Evolutionary conservation across 2,113 vertebrate species (phyloP).

Genomic region (Plestiodon gilberti): DNA sequence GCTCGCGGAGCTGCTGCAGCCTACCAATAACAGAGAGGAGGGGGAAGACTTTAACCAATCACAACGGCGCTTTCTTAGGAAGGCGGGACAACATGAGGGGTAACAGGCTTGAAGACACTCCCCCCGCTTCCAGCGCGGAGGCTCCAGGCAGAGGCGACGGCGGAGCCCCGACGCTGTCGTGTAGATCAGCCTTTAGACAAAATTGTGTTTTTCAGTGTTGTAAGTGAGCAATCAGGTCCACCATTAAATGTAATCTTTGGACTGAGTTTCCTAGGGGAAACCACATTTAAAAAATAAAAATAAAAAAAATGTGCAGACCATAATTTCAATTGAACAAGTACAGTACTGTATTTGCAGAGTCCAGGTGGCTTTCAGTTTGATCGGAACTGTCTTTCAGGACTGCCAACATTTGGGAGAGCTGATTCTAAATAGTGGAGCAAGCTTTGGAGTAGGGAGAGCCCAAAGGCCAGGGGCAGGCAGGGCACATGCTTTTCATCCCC

Average conservation of each 20-base stretch:
- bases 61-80: no score
- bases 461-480: background rate
- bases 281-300: background rate
- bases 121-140: no score
- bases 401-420: background rate
- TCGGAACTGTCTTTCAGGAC: background rate
- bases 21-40: no score
- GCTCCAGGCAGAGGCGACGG: no score
- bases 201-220: background rate
- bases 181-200: no score
- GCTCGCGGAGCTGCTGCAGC: no score
- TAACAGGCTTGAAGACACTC: no score
- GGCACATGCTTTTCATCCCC: background rate
- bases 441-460: background rate
- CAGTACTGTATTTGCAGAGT: background rate
- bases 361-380: background rate
- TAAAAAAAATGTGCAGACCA: background rate
- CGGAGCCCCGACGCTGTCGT: no score
- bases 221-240: background rate
- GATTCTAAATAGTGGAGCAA: background rate
- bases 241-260: background rate
- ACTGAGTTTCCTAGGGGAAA: no score
- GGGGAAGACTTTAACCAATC: no score
- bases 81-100: no score
- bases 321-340: background rate